Percentiles rank a stretch among this genome's conserved stretches.
phyloP scores from a whole-genome alignment of 2,113 vertebrate genomes.

The Manacus vitellinus region DNA sequence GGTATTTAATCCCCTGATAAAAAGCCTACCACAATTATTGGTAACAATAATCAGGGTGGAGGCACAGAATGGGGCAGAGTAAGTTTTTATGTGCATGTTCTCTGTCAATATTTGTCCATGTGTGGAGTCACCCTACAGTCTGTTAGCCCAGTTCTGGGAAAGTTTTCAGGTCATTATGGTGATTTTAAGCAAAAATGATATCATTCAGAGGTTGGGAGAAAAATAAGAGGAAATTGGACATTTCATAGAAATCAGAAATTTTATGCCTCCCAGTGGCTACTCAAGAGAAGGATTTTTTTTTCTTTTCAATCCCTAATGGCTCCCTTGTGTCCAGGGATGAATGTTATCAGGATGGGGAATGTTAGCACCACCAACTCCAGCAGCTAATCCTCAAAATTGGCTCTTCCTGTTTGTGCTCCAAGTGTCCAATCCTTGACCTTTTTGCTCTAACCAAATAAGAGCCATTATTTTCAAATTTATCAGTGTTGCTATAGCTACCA shows the following conservation, averaged over 20 bases:
- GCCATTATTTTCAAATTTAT: slow-evolving; percentile 25
- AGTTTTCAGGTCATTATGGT: neutral
- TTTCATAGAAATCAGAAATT: neutral
- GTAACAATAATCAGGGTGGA: neutral
- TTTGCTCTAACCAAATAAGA: neutral
- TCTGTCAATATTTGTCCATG: neutral
- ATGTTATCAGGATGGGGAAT: neutral
- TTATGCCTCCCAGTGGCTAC: accelerated
- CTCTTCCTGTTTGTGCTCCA: neutral
- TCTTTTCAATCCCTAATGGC: neutral
- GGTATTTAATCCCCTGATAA: neutral
- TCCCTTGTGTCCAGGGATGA: neutral
- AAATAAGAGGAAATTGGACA: neutral
- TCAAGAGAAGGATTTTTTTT: neutral
- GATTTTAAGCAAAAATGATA: neutral
- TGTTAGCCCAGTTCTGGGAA: neutral
- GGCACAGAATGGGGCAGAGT: neutral
- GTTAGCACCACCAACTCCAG: neutral
- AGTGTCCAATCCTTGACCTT: neutral
- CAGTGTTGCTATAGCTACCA: neutral
- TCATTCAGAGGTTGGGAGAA: neutral
- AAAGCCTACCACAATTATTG: neutral
- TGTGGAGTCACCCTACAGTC: neutral
- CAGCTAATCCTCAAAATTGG: neutral
- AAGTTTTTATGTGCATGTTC: neutral